Evolutionary conservation across 2,888 invertebrate species (phyloP), one percentile per base, ranked within the genome.

Genomic region (Ernsta delagoae): DNA sequence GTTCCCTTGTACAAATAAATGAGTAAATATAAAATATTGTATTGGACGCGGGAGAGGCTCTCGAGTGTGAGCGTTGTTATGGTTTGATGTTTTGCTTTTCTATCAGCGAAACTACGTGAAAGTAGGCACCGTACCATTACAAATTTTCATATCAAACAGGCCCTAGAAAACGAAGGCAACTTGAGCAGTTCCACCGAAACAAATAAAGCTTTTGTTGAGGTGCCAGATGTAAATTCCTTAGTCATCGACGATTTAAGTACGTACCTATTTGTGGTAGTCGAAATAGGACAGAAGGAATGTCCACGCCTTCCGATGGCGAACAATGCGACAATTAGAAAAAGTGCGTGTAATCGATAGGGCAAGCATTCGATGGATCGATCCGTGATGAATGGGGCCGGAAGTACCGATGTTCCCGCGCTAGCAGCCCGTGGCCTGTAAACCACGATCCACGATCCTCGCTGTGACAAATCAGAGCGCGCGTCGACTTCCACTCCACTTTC

Each of bases 301-400:
- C 60, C 57, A 53, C 59, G 63, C 62, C 59, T 69, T 68, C 68
- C 62, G 68, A 62, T n/a, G 41, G 39, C 45, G 56, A 7, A 65
- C 70, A 70, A 70, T 68, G 72, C 50, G 56, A 72, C 57, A 68
- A 68, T 68, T 72, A 70, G 72, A 74, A 75, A 75, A 75, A 74
- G 66, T 63, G 74, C 75, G 75, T 78, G 92, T 87, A 90, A 91
- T 89, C 88, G 88, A 91, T 90, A 90, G 84, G 82, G 81, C 79
- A 81, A 83, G 85, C 83, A 85, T 86, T 89, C 82, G 86, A 87
- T 85, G 82, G 83, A 88, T 91, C 88, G 87, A 88, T 87, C 86
- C 87, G 86, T 89, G 88, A 90, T 88, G 85, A 88, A 89, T 89
- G 87, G 82, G 83, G 78, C 81, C 91, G 91, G 90, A 91, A 89